Evolutionary conservation across 1,140 invertebrate species (phyloP).

Genomic region (Caenorhabditis elegans): WBcel235 BX284604.4:7016001-7016500

Average conservation of each 20-base stretch:
- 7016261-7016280: no score
- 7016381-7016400: background rate
- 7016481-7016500: no score
- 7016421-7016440: background rate
- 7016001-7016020: constrained; percentile 50
- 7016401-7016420: background rate
- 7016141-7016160: background rate
- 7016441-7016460: background rate
- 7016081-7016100: no score
- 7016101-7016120: background rate
- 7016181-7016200: constrained; percentile 20
- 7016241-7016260: constrained; percentile 8
- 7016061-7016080: no score
- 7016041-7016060: no score
- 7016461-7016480: no score
- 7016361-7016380: background rate
- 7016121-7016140: background rate
- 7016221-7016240: constrained; percentile 18
- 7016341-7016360: background rate
- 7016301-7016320: background rate
- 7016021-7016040: background rate
- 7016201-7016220: constrained; percentile 24
- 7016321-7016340: background rate
- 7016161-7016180: constrained; percentile 24
- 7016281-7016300: no score